Evolutionary conservation across 2,888 invertebrate genomes (phyloP).

Genomic region (Ichneumon xanthorius): DNA sequence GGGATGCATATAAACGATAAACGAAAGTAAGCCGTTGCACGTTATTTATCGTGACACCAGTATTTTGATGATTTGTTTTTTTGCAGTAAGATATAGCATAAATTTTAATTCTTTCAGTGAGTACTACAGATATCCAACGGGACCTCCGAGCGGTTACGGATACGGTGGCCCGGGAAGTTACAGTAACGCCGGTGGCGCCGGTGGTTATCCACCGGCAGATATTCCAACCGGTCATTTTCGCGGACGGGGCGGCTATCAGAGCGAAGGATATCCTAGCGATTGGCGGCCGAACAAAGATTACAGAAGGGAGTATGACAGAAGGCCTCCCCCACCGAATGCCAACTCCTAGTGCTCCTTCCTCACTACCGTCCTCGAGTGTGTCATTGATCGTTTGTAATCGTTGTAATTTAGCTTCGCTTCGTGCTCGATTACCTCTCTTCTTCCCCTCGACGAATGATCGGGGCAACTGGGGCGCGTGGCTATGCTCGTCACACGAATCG

Average conservation of each 20-base stretch:
- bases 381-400: constrained; percentile 76
- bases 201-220: constrained; percentile 85
- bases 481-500: constrained; percentile 8
- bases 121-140: constrained; percentile 84
- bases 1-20: constrained; percentile 87
- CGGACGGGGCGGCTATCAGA: constrained; percentile 80
- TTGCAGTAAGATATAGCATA: background rate
- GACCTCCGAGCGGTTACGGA: constrained; percentile 84
- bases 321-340: constrained; percentile 87
- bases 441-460: constrained; percentile 5
- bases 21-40: constrained; percentile 86
- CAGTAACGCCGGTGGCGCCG: constrained; percentile 82
- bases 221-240: constrained; percentile 80
- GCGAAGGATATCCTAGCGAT: constrained; percentile 84
- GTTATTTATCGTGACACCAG: background rate
- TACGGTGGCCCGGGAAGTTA: constrained; percentile 77
- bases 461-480: background rate
- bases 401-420: constrained; percentile 40
- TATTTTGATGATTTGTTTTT: constrained; percentile 36
- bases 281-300: constrained; percentile 85
- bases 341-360: constrained; percentile 83
- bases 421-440: constrained; percentile 9
- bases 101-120: constrained; percentile 74
- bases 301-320: constrained; percentile 88
- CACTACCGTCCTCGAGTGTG: constrained; percentile 79